These are phyloP conservation scores for Arbacia lixula DNA, from an alignment of 53 echinoderm and acorn worm genomes.

Conservation along the genomic window DNA sequence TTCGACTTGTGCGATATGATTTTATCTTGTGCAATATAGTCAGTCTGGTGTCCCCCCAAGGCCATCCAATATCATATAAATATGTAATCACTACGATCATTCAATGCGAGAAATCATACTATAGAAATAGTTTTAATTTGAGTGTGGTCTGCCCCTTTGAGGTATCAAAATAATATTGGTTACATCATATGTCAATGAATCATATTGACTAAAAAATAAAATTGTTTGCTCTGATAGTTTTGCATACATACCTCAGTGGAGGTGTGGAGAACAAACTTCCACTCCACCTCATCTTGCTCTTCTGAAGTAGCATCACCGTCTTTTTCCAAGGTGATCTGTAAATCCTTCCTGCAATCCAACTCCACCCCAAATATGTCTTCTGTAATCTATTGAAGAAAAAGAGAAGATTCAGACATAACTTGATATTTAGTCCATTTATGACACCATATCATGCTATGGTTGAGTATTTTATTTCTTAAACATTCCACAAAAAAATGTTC, in stretches of 20 bases:
- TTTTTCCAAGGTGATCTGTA: not conserved
- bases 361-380: conserved; percentile 69
- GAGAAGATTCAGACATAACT: not conserved
- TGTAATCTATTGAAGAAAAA: conserved; percentile 54
- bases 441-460: not conserved
- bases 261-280: not conserved
- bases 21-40: too few species aligned
- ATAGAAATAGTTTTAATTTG: too few species aligned
- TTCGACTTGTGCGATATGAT: too few species aligned
- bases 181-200: too few species aligned
- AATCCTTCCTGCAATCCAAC: conserved; percentile 33
- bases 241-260: conserved; percentile 1
- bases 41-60: too few species aligned
- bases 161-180: too few species aligned
- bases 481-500: not conserved
- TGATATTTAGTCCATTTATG: not conserved
- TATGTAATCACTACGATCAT: too few species aligned
- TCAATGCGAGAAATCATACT: too few species aligned
- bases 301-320: not conserved
- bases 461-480: not conserved
- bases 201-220: too few species aligned
- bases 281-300: not conserved
- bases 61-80: too few species aligned
- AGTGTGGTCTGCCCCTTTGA: too few species aligned
- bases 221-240: too few species aligned